These are phyloP conservation scores for Drosophila pegasa DNA, from an alignment of 2,888 invertebrate species.

Conservation along the genomic window DNA sequence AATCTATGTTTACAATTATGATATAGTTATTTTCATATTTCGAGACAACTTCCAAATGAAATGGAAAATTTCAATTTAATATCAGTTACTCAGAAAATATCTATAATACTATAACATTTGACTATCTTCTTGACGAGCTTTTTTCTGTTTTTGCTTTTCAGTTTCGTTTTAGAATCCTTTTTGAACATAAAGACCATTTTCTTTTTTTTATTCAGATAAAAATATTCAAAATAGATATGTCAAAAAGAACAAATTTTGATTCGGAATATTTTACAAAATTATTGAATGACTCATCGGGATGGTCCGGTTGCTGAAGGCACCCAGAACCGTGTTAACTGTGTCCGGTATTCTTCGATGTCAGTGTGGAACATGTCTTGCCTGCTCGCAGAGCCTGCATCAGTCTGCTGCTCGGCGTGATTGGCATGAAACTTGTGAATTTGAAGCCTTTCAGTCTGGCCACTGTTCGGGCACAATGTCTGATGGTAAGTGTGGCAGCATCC, in stretches of 20 bases:
- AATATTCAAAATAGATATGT: background rate
- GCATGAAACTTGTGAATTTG: conserved; percentile 16
- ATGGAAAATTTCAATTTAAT: no score
- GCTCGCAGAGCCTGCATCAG: background rate
- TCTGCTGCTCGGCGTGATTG: background rate
- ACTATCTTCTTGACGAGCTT: background rate
- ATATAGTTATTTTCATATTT: no score
- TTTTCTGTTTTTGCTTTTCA: background rate
- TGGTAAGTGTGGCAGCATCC: conserved; percentile 34
- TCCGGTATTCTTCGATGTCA: background rate
- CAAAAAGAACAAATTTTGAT: background rate
- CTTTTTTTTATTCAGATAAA: no score
- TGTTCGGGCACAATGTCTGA: conserved; percentile 59
- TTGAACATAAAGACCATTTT: background rate
- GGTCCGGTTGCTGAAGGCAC: conserved; percentile 4
- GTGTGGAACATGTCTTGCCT: background rate
- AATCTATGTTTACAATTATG: background rate
- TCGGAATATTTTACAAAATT: conserved; percentile 32
- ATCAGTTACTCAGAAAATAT: no score
- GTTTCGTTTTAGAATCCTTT: background rate
- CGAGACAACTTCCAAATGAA: no score
- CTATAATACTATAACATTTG: no score
- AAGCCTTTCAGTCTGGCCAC: conserved; percentile 39
- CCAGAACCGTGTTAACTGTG: background rate
- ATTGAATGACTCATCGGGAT: conserved; percentile 8